A percentile compares a stretch with the other conserved stretches of the same genome.
Evolutionary conservation across 2,888 invertebrate species (phyloP).

Genomic region (Poecilobothrus nobilitatus): DNA sequence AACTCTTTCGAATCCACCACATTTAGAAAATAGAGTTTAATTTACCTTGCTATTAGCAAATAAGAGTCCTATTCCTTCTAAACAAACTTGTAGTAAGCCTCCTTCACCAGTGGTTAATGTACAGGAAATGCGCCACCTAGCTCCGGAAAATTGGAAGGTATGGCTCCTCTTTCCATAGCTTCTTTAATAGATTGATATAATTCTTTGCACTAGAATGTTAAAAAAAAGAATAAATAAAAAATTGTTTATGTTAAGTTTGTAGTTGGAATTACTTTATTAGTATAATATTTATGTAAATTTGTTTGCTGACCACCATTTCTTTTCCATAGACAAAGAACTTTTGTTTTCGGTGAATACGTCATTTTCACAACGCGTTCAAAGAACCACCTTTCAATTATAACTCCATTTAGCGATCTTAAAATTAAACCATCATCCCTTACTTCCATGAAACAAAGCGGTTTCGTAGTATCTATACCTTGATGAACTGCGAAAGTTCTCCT

Average conservation of each 20-base stretch:
- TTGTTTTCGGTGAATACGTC: conserved; percentile 98
- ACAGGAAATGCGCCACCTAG: conserved; percentile 94
- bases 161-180: conserved; percentile 89
- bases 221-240: neutral
- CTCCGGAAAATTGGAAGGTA: conserved; percentile 46
- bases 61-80: conserved; percentile 97
- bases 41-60: conserved; percentile 99
- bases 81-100: conserved; percentile 95
- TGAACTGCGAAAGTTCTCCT: conserved; percentile 98
- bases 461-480: conserved; percentile 85
- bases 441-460: conserved; percentile 80
- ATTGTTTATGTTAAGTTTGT: conserved; percentile 11
- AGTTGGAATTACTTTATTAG: conserved; percentile 71
- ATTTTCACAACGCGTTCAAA: conserved; percentile 97
- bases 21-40: conserved; percentile 12
- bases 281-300: conserved; percentile 95
- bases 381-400: conserved; percentile 96
- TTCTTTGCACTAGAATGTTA: conserved; percentile 94
- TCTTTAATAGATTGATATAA: conserved; percentile 98
- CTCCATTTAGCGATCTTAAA: conserved; percentile 70
- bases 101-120: conserved; percentile 88
- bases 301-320: conserved; percentile 91
- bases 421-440: conserved; percentile 94
- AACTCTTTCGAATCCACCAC: neutral
- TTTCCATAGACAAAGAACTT: conserved; percentile 94